Conservation (phyloP, 2,113 vertebrate species). For the Reinhardtius hippoglossoides region DNA sequence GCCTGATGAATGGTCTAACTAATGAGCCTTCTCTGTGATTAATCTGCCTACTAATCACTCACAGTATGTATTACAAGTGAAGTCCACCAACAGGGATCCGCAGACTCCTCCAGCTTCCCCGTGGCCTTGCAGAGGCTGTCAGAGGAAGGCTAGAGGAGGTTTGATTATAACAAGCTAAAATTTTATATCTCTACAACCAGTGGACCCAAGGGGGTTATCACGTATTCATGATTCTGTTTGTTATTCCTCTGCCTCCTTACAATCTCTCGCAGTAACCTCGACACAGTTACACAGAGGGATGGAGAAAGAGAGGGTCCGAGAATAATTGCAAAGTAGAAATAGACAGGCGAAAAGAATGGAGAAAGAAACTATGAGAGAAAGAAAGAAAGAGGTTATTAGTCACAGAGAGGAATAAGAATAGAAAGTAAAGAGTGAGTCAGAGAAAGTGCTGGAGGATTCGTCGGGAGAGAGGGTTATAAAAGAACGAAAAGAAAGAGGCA, state of each 20-base stretch:
- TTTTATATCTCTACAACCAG: conserved; percentile 45
- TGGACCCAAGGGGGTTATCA: conserved; percentile 47
- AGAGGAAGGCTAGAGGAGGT: conserved; percentile 23
- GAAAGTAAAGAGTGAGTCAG: conserved; percentile 12
- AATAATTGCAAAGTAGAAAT: conserved; percentile 46
- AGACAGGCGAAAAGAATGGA: conserved; percentile 3
- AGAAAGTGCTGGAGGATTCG: background rate
- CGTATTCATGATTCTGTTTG: conserved; percentile 71
- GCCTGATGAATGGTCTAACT: conserved; percentile 29
- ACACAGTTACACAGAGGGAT: conserved; percentile 44
- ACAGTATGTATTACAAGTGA: conserved; percentile 28
- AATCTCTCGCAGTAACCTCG: conserved; percentile 60
- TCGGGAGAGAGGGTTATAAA: too few relatives aligned
- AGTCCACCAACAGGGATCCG: conserved; percentile 18
- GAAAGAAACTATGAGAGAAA: conserved; percentile 1
- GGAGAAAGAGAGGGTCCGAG: conserved; percentile 28
- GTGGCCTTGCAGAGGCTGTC: conserved; percentile 41
- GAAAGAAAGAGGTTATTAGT: conserved; percentile 15
- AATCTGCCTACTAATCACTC: conserved; percentile 54
- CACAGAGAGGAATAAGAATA: conserved; percentile 6
- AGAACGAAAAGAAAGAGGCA: too few relatives aligned
- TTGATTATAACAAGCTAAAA: conserved; percentile 57
- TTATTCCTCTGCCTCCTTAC: conserved; percentile 47
- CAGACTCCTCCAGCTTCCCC: background rate
- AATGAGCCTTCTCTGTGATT: conserved; percentile 50